phyloP scores from a whole-genome alignment of 2,888 invertebrate genomes.

The Pollenia angustigena region DNA sequence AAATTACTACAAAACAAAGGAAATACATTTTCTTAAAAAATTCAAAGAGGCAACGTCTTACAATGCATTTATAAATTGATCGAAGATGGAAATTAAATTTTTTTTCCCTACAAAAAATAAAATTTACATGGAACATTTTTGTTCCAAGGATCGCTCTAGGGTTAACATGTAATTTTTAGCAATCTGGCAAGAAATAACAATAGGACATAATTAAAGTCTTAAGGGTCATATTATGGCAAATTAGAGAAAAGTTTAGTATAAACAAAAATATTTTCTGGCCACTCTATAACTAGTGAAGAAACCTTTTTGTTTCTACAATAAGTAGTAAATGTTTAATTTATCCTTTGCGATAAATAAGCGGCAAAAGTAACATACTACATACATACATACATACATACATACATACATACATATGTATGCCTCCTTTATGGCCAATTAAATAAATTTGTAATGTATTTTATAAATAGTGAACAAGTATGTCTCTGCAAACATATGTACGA shows the following conservation, averaged over 20 bases:
- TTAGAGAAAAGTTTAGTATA: background rate
- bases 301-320: background rate
- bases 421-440: slow-evolving; percentile 56
- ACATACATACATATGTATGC: background rate
- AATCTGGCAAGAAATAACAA: too few relatives aligned
- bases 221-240: background rate
- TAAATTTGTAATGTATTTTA: slow-evolving; percentile 37
- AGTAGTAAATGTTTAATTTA: slow-evolving; percentile 35
- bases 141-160: too few relatives aligned
- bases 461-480: background rate
- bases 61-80: too few relatives aligned
- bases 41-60: too few relatives aligned
- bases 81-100: too few relatives aligned
- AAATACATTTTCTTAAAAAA: too few relatives aligned
- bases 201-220: background rate
- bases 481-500: background rate
- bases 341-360: slow-evolving; percentile 23
- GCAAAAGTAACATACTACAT: slow-evolving; percentile 4
- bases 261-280: slow-evolving; percentile 34
- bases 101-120: too few relatives aligned
- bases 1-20: too few relatives aligned
- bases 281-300: background rate
- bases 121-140: background rate
- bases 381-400: background rate
- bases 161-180: too few relatives aligned